phyloP scores from a whole-genome alignment of 2,113 vertebrate species.

The Corvus moneduloides region DNA sequence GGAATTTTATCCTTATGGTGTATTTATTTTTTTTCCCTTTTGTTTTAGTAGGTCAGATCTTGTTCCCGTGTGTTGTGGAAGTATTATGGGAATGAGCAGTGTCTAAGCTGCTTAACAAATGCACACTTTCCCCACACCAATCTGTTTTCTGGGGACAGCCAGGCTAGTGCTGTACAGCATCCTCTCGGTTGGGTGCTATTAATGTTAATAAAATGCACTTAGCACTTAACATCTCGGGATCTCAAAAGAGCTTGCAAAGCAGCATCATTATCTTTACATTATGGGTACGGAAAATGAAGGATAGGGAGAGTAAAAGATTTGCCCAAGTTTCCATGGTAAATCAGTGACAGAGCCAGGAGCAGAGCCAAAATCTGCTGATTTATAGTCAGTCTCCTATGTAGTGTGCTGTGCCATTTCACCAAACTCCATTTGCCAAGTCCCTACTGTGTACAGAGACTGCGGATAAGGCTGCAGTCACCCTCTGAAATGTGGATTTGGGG shows the following conservation, averaged over 20 bases:
- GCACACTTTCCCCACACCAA: slow-evolving; percentile 52
- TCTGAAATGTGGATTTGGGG: background rate
- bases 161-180: slow-evolving; percentile 19
- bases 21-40: background rate
- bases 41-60: slow-evolving; percentile 45
- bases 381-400: slow-evolving; percentile 36
- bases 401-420: slow-evolving; percentile 45
- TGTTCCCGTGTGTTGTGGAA: background rate
- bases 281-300: slow-evolving; percentile 22
- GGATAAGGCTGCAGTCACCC: slow-evolving; percentile 1
- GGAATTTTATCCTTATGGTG: slow-evolving; percentile 12
- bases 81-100: slow-evolving; percentile 44
- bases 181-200: slow-evolving; percentile 54
- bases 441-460: slow-evolving; percentile 14
- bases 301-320: slow-evolving; percentile 51
- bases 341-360: slow-evolving; percentile 56
- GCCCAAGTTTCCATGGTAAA: slow-evolving; percentile 65
- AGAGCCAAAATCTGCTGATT: slow-evolving; percentile 61
- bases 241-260: slow-evolving; percentile 58
- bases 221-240: slow-evolving; percentile 58
- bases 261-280: slow-evolving; percentile 67
- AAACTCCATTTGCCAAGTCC: slow-evolving; percentile 57
- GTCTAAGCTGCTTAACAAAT: slow-evolving; percentile 59
- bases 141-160: slow-evolving; percentile 55
- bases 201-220: slow-evolving; percentile 65